Conservation (phyloP, 2,113 vertebrate species). For the Saimiri boliviensis region DNA sequence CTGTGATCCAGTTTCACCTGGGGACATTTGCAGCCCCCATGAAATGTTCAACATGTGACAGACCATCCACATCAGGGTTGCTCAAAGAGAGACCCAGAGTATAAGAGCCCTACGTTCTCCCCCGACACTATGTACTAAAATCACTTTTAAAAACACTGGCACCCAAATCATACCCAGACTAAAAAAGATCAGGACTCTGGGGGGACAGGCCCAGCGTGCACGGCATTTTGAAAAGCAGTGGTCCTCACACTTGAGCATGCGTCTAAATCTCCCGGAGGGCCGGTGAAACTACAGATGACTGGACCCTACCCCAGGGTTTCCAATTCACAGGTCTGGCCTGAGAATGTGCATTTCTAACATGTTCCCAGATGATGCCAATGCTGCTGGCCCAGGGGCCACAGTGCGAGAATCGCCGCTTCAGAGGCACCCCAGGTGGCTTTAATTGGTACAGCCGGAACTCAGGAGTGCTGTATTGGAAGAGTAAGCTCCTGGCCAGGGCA, state of each 20-base stretch:
- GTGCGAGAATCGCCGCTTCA: neutral
- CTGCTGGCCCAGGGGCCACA: neutral
- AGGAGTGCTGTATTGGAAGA: neutral
- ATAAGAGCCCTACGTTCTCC: neutral
- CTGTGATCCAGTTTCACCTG: neutral
- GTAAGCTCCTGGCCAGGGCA: neutral
- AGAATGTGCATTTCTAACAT: neutral
- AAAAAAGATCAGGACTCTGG: neutral
- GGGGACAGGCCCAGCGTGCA: neutral
- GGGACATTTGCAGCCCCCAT: neutral
- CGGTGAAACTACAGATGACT: neutral
- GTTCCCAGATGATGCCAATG: neutral
- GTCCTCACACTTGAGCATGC: neutral
- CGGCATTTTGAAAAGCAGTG: neutral
- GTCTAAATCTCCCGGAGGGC: neutral
- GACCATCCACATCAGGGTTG: neutral
- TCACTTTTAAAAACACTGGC: neutral
- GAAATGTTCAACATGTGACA: neutral
- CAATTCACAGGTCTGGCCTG: neutral
- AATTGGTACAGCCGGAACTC: neutral
- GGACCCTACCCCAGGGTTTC: neutral
- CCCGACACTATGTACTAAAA: neutral
- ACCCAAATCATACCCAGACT: neutral
- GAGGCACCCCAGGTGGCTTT: no score
- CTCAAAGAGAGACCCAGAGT: neutral